phyloP scores from a whole-genome alignment of 2,888 invertebrate species.

The Rhimphoctona megacephalus region DNA sequence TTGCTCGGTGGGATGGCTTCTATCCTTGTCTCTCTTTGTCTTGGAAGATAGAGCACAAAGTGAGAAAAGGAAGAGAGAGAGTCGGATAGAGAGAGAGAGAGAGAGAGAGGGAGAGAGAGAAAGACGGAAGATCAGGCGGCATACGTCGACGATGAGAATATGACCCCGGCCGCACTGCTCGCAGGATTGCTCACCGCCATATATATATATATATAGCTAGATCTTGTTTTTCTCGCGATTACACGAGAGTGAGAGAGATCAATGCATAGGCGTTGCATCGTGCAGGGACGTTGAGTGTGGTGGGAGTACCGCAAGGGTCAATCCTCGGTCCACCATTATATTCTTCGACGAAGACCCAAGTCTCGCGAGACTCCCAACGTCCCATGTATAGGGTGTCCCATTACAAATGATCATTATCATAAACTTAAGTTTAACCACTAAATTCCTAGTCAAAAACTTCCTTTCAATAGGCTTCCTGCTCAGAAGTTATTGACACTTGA shows the following conservation, averaged over 20 bases:
- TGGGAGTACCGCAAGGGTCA: conserved; percentile 85
- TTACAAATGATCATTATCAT: not conserved
- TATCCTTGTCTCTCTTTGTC: conserved; percentile 53
- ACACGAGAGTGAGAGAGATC: conserved; percentile 59
- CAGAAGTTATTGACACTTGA: not conserved
- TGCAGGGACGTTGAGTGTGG: conserved; percentile 72
- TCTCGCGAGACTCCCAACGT: conserved; percentile 50
- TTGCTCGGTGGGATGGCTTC: conserved; percentile 8
- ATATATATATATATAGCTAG: conserved; percentile 26
- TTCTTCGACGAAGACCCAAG: conserved; percentile 73
- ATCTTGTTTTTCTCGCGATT: conserved; percentile 9
- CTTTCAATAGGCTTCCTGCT: not conserved
- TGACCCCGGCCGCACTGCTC: conserved; percentile 78
- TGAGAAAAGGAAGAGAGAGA: conserved; percentile 14
- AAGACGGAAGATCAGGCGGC: conserved; percentile 64
- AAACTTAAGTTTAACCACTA: not conserved
- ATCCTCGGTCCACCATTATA: conserved; percentile 82
- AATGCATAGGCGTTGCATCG: conserved; percentile 72
- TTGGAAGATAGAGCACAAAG: not conserved
- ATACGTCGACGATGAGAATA: conserved; percentile 82
- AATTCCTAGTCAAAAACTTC: not conserved
- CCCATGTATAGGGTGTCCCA: conserved; percentile 5
- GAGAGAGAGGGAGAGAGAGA: not conserved
- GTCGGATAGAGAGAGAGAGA: conserved; percentile 18
- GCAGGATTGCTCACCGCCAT: conserved; percentile 39